Base-by-base conservation (phyloP, 1,140 invertebrate species). In the Thalassaphorura encarpata region DNA sequence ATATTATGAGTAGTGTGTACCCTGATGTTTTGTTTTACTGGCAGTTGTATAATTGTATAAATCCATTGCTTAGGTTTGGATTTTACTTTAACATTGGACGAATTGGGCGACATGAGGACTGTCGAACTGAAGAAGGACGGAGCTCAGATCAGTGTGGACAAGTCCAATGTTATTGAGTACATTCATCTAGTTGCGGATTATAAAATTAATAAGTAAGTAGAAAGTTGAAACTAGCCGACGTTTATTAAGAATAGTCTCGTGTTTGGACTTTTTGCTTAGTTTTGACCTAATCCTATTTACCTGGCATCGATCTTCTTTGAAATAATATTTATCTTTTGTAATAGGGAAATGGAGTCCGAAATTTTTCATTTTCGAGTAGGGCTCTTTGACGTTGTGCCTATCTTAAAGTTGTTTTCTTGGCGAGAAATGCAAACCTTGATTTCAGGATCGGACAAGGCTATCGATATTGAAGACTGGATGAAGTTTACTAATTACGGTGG, bases 111-210 rank as follows among this genome's bases (percentile, higher is more conserved):
- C 72, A 88, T 87, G 27, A 66, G 84, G 80, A 75, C 89, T 47
- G 83, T 89, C 55, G 93, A 97, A 67, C 71, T 98, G 26, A 97
- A 96, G 74, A 83, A 87, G 2, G 82, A 84, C 60, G 95, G 95
- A 11, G 75, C 81, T 18, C 85, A 89, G 67, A 95, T 95, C 66
- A 78, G 83, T 4, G 94, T 98, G 0, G 96, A 87, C 1, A 83
- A 83, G 62, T 79, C 83, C 50, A 97, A 98, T 74, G 79, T 88
- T 53, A 92, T 97, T 69, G 92, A 97, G 71, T 99, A 98, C 68
- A 91, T 98, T 66, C 91, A 97, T 71, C 72, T 95, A 52, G 85
- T 98, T 72, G 92, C 94, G 1, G 90, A 97, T 75, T 96, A 91
- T 66, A 95, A 95, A 73, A 74, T 97, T 21, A 97, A 97, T 71